Evolutionary conservation across 2,113 vertebrate species (phyloP).

Genomic region (Vireo altiloquus): DNA sequence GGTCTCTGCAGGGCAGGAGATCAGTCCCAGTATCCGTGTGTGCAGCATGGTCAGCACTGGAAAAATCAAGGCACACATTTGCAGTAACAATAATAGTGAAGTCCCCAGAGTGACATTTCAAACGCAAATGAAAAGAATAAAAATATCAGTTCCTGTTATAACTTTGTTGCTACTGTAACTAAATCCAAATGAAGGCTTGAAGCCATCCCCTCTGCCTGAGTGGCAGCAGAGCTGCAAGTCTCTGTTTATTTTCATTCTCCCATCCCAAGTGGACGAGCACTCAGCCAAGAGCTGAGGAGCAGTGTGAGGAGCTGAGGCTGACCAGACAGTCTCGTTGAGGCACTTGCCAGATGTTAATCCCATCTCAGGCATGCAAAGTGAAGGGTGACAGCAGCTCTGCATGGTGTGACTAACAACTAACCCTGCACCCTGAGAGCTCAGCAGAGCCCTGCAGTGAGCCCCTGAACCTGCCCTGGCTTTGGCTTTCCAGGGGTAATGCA

Average conservation of each 20-base stretch:
- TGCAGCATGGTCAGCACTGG: background rate
- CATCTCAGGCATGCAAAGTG: background rate
- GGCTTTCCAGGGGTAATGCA: background rate
- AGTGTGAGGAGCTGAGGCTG: background rate
- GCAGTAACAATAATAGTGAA: background rate
- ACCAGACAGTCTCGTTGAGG: background rate
- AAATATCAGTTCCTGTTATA: conserved; percentile 24
- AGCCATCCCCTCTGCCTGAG: background rate
- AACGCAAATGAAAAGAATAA: conserved; percentile 36
- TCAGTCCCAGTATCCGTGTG: background rate
- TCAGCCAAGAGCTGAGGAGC: background rate
- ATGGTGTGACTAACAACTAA: background rate
- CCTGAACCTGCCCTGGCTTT: fast-evolving
- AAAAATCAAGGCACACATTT: background rate
- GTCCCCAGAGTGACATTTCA: background rate
- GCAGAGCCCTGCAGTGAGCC: background rate
- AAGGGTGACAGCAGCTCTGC: background rate
- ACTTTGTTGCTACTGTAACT: background rate
- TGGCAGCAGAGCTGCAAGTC: background rate
- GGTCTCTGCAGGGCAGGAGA: background rate
- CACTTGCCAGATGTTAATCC: background rate
- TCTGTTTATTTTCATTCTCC: background rate
- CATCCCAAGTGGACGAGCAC: fast-evolving
- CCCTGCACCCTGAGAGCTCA: background rate
- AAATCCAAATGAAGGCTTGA: background rate